A percentile compares a stretch with the other conserved stretches of the same genome.
These are phyloP conservation scores for Anoplopoma fimbria DNA, from an alignment of 2,113 vertebrate species.

Conservation along the genomic window DNA sequence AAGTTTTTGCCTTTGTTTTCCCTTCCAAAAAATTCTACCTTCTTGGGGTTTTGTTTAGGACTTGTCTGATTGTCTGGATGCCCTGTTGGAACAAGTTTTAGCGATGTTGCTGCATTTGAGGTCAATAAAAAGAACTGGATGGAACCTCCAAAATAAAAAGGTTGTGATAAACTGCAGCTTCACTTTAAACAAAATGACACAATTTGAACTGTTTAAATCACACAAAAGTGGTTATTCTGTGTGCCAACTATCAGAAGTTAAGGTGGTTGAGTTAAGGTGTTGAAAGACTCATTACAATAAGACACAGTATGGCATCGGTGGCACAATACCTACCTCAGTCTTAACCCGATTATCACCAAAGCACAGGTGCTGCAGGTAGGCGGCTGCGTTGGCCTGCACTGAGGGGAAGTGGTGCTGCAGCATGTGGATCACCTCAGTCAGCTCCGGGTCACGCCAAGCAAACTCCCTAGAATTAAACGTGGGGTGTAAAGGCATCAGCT, in stretches of 20 bases:
- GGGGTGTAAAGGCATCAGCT: constrained; percentile 39
- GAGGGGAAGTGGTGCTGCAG: constrained; percentile 98
- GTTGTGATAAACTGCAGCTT: background rate
- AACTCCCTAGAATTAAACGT: constrained; percentile 88
- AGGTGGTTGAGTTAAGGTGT: background rate
- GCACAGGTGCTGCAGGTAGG: constrained; percentile 98
- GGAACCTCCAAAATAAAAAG: background rate
- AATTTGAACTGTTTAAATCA: background rate
- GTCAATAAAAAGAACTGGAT: background rate
- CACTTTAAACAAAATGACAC: background rate
- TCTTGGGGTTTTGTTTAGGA: background rate
- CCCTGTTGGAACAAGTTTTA: background rate
- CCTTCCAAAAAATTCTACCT: background rate
- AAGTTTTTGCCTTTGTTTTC: background rate
- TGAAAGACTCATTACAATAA: background rate
- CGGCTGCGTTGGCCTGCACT: constrained; percentile 95
- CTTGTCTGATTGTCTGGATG: background rate
- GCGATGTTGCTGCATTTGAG: background rate
- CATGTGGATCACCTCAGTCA: constrained; percentile 98
- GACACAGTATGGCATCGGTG: background rate
- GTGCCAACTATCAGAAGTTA: background rate
- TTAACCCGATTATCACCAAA: constrained; percentile 95
- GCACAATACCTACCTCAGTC: constrained; percentile 85
- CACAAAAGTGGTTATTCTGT: fast-evolving
- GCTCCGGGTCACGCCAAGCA: constrained; percentile 95